A percentile compares a stretch with the other conserved stretches of the same genome.
Conservation (phyloP, 2,113 vertebrate species). For the Chaetura pelagica region DNA sequence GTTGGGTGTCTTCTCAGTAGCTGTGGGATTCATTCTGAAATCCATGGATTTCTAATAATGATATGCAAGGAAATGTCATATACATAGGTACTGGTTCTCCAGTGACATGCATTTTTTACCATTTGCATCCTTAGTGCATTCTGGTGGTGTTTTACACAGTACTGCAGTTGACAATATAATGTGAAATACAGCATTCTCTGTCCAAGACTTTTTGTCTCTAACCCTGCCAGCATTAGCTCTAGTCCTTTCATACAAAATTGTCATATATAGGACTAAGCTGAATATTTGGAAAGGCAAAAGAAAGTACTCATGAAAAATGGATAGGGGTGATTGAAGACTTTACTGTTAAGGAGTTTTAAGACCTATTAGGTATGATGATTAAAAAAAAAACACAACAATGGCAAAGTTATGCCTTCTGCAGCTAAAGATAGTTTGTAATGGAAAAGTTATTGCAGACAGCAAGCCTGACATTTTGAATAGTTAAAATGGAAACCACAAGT, state of each 20-base stretch:
- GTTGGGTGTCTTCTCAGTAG: neutral
- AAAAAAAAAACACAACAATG: neutral
- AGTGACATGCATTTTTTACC: neutral
- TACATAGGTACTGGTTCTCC: neutral
- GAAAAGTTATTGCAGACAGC: constrained; percentile 9
- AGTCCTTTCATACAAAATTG: neutral
- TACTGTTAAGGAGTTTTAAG: neutral
- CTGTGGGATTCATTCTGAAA: neutral
- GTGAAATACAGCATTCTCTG: neutral
- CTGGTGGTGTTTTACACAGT: neutral
- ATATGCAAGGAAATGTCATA: neutral
- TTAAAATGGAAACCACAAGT: neutral
- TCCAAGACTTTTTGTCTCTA: neutral
- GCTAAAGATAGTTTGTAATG: neutral
- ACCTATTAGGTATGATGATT: neutral
- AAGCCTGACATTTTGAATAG: neutral
- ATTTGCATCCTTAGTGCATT: neutral
- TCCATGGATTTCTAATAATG: neutral
- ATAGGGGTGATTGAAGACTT: neutral
- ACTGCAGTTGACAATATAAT: neutral
- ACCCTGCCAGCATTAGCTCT: neutral
- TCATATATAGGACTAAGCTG: neutral
- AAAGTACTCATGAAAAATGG: neutral
- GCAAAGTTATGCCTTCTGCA: neutral
- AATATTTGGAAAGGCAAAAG: neutral